Conservation (phyloP, 2,888 invertebrate species). For the Apamea sordens region DNA sequence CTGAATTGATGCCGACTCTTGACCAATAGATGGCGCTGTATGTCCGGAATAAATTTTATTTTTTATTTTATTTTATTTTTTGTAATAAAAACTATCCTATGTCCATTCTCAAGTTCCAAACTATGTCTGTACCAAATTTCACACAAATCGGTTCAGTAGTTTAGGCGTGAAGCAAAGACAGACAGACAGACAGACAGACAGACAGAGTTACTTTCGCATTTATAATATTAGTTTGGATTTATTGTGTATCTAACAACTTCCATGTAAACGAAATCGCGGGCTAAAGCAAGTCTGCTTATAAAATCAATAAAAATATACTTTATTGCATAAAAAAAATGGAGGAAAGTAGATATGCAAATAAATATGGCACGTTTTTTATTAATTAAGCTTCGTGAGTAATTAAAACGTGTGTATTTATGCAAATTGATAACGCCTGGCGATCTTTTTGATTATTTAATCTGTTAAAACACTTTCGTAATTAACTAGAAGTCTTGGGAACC, state of each 20-base stretch:
- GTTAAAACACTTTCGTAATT: conserved; percentile 41
- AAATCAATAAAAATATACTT: conserved; percentile 9
- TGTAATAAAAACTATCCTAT: too few relatives aligned
- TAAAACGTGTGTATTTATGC: conserved; percentile 44
- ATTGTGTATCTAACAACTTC: background rate
- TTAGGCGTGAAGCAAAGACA: too few relatives aligned
- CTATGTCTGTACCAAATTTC: too few relatives aligned
- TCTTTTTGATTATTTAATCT: conserved; percentile 37
- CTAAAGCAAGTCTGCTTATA: background rate
- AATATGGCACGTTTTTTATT: conserved; percentile 15
- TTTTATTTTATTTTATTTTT: too few relatives aligned
- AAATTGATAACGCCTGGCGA: conserved; percentile 30
- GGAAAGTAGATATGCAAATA: conserved; percentile 33
- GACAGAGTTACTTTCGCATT: too few relatives aligned
- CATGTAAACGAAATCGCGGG: background rate
- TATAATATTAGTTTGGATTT: too few relatives aligned
- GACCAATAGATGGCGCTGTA: too few relatives aligned
- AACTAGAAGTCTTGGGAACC: conserved; percentile 41
- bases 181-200: too few relatives aligned
- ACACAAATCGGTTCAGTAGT: too few relatives aligned
- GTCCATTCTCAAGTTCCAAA: too few relatives aligned
- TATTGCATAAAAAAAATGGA: conserved; percentile 20
- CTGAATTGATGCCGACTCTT: too few relatives aligned
- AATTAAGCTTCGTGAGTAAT: conserved; percentile 19
- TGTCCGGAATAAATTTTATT: too few relatives aligned